Evolutionary conservation across 1,140 invertebrate species (phyloP).

Genomic region (Drosophila takahashii): DNA sequence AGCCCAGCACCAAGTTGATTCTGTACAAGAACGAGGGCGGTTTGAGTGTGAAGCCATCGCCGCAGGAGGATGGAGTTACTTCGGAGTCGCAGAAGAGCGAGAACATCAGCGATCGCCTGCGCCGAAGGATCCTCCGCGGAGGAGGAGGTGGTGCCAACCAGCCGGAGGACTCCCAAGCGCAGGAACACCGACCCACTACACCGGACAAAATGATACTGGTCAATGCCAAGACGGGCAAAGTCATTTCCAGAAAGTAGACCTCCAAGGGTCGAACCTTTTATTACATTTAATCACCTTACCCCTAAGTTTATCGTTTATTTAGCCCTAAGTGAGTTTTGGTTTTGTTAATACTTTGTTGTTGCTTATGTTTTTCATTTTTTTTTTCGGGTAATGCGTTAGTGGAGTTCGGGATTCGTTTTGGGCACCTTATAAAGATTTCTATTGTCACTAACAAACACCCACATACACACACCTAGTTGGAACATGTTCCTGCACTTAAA

Average conservation of each 20-base stretch:
- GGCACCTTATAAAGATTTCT: conserved; percentile 62
- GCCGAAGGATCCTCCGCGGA: conserved; percentile 70
- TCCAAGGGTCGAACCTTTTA: conserved; percentile 8
- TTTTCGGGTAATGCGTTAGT: conserved; percentile 41
- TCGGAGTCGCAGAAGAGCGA: conserved; percentile 33
- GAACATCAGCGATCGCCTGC: conserved; percentile 78
- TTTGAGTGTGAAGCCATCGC: conserved; percentile 61
- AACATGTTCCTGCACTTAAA: conserved; percentile 76
- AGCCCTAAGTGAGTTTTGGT: conserved; percentile 48
- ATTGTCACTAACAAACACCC: conserved; percentile 66
- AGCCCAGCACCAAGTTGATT: conserved; percentile 70
- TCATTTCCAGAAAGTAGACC: conserved; percentile 71
- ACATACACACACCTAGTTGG: conserved; percentile 58
- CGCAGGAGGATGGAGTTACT: conserved; percentile 26
- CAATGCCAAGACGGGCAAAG: conserved; percentile 84
- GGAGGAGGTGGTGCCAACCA: conserved; percentile 50
- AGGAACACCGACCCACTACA: conserved; percentile 35
- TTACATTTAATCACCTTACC: conserved; percentile 23
- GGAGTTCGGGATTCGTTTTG: conserved; percentile 50
- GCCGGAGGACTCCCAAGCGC: conserved; percentile 2
- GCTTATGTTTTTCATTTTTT: conserved; percentile 44
- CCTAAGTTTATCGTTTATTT: conserved; percentile 26
- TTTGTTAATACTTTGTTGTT: conserved; percentile 72
- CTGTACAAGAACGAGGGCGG: conserved; percentile 79
- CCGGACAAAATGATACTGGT: conserved; percentile 81